Conservation (phyloP, 2,888 invertebrate species). For the Volucella bombylans region DNA sequence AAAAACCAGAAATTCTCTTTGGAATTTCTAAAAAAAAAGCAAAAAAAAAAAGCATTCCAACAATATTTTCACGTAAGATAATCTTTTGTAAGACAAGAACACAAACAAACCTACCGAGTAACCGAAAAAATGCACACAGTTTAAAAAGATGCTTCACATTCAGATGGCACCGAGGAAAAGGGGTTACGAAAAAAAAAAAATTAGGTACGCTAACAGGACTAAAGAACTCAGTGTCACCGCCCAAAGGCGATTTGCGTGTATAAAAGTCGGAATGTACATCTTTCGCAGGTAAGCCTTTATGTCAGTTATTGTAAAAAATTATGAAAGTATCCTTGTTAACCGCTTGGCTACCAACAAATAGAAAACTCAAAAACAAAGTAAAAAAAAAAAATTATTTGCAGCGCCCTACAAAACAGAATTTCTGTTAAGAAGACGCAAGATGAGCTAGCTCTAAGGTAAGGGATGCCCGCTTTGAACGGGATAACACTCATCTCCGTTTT, state of each 20-base stretch:
- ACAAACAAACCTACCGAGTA: constrained; percentile 64
- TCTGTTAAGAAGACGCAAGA: constrained; percentile 59
- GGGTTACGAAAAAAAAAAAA: constrained; percentile 20
- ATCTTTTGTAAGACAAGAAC: constrained; percentile 70
- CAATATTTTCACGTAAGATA: constrained; percentile 73
- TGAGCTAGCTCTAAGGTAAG: constrained; percentile 45
- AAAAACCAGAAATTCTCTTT: constrained; percentile 4
- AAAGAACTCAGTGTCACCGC: constrained; percentile 72
- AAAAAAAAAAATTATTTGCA: constrained; percentile 31
- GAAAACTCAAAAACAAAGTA: constrained; percentile 39
- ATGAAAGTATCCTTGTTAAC: constrained; percentile 73
- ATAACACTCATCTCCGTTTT: constrained; percentile 41
- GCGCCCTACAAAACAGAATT: constrained; percentile 63
- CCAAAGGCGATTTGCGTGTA: constrained; percentile 73
- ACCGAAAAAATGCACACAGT: constrained; percentile 71
- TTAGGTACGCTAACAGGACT: constrained; percentile 63
- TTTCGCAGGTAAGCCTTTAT: constrained; percentile 74
- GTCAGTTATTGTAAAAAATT: constrained; percentile 73
- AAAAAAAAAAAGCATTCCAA: constrained; percentile 61
- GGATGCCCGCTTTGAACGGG: constrained; percentile 63
- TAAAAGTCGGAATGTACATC: constrained; percentile 69
- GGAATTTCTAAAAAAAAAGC: too few species aligned
- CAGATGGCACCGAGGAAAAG: constrained; percentile 57
- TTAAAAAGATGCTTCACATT: constrained; percentile 73
- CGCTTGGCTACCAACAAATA: constrained; percentile 69